Base-by-base conservation (phyloP, 2,888 invertebrate species). In the Disparrhopalites patrizii region DNA sequence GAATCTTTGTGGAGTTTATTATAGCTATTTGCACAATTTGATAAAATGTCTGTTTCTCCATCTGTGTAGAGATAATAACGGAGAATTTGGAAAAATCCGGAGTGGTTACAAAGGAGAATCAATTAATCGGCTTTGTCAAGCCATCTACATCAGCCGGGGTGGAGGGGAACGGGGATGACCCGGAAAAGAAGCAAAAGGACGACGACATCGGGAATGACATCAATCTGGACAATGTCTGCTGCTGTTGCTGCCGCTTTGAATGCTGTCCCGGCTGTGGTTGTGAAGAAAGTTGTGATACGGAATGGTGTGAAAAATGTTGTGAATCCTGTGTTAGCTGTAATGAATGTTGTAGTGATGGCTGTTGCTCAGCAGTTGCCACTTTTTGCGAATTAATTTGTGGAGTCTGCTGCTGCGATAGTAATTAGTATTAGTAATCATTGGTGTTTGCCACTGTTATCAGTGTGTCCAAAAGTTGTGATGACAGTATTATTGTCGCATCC, bases 231-330 rank as follows among this genome's bases (percentile, higher is more conserved):
- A 33, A 27, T n/a, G 7, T 18, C n/a, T 18, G 31, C 55, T 18
- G 30, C 20, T 55, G 55, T 10, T 7, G 27, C 20, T 55, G 55
- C 31, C n/a, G 20, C 7, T 43, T 5, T 20, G 43, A 43, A n/a
- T 27, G 28, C 20, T 55, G 28, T 20, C 55, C 55, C 8, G 55
- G 55, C n/a, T 55, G 55, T 55, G 55, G 31, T 31, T 55, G 55
- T 30, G 55, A 55, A n/a, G 30, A 27, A 8, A 13, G 3, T 3
- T 55, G 55, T 31, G 55, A 55, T 15, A 55, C 55, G 13, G 55
- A 55, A 55, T 55, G 31, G 28, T 55, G 55, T n/a, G 55, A 55
- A n/a, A 55, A 55, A 55, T 55, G 55, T 25, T 55, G 55, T 55
- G 55, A 55, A 18, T 30, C 30, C 31, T 55, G 55, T 31, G 55